Conservation (phyloP, 2,797 vertebrate species). For the Pseudochirops corinnae region DNA sequence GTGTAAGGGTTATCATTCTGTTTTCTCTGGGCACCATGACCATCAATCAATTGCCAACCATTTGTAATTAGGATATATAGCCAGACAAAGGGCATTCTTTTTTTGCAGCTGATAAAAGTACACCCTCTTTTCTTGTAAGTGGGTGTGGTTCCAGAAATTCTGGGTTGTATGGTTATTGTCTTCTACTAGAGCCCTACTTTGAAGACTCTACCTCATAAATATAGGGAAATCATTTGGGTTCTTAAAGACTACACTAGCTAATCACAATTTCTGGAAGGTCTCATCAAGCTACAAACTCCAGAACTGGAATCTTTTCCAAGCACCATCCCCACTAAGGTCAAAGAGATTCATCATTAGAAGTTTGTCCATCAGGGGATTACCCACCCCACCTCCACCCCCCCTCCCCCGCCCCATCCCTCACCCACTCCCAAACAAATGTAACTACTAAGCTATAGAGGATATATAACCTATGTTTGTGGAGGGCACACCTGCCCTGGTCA, state of each 20-base stretch:
- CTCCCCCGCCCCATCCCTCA: rapidly evolving
- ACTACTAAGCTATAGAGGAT: neutral
- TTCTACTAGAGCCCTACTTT: neutral
- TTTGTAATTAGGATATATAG: neutral
- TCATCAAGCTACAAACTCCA: neutral
- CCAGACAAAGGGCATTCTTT: neutral
- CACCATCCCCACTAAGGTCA: neutral
- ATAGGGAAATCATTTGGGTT: neutral
- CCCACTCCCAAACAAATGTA: neutral
- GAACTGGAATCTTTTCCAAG: neutral
- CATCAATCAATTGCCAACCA: neutral
- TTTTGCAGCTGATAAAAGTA: neutral
- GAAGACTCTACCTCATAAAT: neutral
- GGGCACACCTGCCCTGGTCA: neutral
- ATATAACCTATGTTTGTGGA: neutral
- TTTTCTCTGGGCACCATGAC: neutral
- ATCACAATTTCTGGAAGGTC: neutral
- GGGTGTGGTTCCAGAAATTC: neutral
- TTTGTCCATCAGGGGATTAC: neutral
- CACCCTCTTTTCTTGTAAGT: neutral
- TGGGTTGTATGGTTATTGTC: neutral
- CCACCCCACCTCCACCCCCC: too few relatives aligned
- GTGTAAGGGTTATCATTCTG: neutral
- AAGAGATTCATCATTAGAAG: neutral
- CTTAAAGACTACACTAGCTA: neutral